phyloP scores from a whole-genome alignment of 2,113 vertebrate genomes.

The Speoplatyrhinus poulsoni region DNA sequence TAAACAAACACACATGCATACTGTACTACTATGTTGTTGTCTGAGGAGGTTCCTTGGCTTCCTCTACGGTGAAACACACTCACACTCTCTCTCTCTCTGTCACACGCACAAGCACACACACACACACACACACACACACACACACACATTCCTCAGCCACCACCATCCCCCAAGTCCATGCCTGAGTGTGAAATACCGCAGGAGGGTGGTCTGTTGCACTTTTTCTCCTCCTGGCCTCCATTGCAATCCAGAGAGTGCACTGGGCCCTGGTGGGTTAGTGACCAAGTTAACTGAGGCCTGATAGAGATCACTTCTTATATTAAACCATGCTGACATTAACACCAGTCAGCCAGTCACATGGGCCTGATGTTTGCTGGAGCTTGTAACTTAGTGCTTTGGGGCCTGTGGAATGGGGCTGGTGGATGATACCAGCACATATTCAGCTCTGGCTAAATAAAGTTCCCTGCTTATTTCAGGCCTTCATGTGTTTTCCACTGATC shows the following conservation, averaged over 20 bases:
- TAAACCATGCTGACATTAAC: conserved; percentile 74
- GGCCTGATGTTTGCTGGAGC: conserved; percentile 33
- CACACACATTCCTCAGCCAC: conserved; percentile 54
- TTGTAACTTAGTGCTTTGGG: conserved; percentile 40
- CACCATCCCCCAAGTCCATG: conserved; percentile 54
- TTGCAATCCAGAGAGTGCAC: conserved; percentile 51
- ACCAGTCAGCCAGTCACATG: conserved; percentile 72
- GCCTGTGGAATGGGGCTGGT: conserved; percentile 64
- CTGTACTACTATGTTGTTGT: conserved; percentile 17
- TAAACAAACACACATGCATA: conserved; percentile 54
- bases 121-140: conserved; percentile 31
- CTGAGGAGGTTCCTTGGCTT: conserved; percentile 25
- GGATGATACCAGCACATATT: conserved; percentile 82
- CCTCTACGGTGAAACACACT: conserved; percentile 17
- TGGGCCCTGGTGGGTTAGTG: conserved; percentile 54
- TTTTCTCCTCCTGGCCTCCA: conserved; percentile 62
- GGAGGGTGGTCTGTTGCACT: conserved; percentile 66
- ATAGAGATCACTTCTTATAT: conserved; percentile 67
- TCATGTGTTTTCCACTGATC: conserved; percentile 72
- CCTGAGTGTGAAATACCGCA: conserved; percentile 65
- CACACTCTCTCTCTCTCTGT: neutral
- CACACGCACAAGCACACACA: conserved; percentile 11
- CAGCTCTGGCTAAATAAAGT: conserved; percentile 75
- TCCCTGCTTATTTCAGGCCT: conserved; percentile 65
- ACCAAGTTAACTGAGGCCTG: conserved; percentile 44